Evolutionary conservation across 2,113 vertebrate species (phyloP).

Genomic region (Neodon shergylaensis): DNA sequence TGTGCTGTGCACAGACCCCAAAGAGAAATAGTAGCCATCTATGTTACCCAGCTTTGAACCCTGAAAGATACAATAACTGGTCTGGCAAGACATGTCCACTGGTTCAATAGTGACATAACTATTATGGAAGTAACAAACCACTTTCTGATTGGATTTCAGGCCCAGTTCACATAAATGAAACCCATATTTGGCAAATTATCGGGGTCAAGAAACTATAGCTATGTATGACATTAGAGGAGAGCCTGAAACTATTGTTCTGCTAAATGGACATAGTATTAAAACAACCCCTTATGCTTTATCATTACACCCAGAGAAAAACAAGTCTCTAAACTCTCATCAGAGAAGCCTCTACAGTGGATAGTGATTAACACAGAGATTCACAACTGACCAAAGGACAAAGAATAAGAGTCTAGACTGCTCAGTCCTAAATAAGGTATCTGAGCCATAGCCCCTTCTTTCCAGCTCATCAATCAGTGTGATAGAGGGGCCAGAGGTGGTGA

Average conservation of each 20-base stretch:
- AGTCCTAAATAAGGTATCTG: not conserved
- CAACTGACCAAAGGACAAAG: too few relatives aligned
- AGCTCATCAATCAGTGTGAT: not conserved
- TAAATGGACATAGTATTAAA: not conserved
- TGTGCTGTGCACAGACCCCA: not conserved
- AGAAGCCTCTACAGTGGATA: not conserved
- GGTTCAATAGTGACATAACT: not conserved
- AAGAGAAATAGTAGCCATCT: not conserved
- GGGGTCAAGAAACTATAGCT: not conserved
- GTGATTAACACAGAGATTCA: not conserved
- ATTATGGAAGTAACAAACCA: not conserved
- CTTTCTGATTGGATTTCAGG: not conserved
- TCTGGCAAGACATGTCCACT: too few relatives aligned
- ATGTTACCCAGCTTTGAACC: not conserved
- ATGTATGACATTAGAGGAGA: not conserved
- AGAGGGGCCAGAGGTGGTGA: too few relatives aligned
- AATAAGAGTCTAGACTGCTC: not conserved
- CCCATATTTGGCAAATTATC: not conserved
- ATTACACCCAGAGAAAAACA: not conserved
- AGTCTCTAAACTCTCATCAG: not conserved
- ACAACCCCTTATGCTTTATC: not conserved
- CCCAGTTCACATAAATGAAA: not conserved
- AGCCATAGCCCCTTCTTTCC: not conserved
- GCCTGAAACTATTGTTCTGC: not conserved
- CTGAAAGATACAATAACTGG: not conserved